Conservation (phyloP, 2,888 invertebrate species). For the Sipunculus nudus region DNA sequence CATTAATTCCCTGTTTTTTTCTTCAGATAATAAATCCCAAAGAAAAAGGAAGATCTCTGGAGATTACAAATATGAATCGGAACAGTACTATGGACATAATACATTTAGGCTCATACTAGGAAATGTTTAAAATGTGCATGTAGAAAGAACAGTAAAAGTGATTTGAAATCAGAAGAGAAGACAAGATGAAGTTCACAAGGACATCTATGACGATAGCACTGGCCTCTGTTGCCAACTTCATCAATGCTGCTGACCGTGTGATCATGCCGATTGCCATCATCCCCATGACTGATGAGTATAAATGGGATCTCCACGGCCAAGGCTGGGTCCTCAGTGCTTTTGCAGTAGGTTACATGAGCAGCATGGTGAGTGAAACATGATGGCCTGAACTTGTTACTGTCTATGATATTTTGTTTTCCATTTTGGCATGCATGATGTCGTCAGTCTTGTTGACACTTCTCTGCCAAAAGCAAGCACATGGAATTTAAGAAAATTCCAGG, state of each 20-base stretch:
- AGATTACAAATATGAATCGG: too few species aligned
- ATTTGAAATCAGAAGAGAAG: constrained; percentile 52
- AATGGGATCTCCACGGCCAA: constrained; percentile 77
- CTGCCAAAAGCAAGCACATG: too few species aligned
- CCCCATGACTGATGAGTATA: constrained; percentile 77
- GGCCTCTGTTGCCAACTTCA: constrained; percentile 79
- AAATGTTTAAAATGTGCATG: too few species aligned
- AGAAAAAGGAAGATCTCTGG: too few species aligned
- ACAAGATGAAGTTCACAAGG: constrained; percentile 64
- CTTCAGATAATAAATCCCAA: too few species aligned
- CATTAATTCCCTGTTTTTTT: too few species aligned
- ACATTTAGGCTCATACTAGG: too few species aligned
- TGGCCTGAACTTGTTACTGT: too few species aligned
- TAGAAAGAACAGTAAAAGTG: too few species aligned
- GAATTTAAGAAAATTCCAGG: too few species aligned
- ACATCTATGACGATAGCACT: constrained; percentile 70
- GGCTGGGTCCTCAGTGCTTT: constrained; percentile 81
- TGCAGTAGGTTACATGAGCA: constrained; percentile 80
- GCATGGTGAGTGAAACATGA: constrained; percentile 74
- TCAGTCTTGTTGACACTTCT: too few species aligned
- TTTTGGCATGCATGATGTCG: neutral
- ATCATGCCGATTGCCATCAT: constrained; percentile 83
- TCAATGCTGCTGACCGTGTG: constrained; percentile 80
- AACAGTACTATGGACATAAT: too few species aligned
- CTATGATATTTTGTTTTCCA: neutral